Base-by-base conservation (phyloP, 1,140 invertebrate species). In the Drosophila pruinosa region DNA sequence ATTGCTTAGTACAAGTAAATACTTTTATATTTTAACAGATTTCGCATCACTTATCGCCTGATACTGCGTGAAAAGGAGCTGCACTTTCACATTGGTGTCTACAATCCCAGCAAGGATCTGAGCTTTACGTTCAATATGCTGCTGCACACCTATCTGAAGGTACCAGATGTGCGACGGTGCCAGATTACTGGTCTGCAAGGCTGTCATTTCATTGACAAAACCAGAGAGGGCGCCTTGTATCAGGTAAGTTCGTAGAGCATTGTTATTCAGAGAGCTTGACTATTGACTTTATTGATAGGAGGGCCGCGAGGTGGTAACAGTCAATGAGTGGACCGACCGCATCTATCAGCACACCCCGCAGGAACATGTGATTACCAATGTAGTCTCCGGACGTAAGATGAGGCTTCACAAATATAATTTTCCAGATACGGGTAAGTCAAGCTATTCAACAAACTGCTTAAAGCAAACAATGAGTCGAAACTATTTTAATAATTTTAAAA, bases 101-200 rank as follows among this genome's bases (percentile, higher is more conserved):
- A 96, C 92, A 98, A 97, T 92, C 96, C 96, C 5, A 97, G 96
- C 92, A 97, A 98, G 93, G 97, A 96, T 91, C 93, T 95, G 72
- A 96, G 95, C 39, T 98, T 98, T 93, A 96, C 95, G 82, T 99
- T 98, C 92, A 98, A 98, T 92, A 93, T 98, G 90, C 92, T 99
- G 24, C 92, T 99, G 72, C 97, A 99, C 92, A 98, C 97, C 5
- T 99, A 99, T 92, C 97, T 99, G 91, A 98, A 97, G 93, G 97
- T 98, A 73, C 96, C 97, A 43, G 97, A 99, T 92, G 97, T 99
- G 3, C 93, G 96, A 31, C 94, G 97, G 57, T 97, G 97, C 85
- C 96, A 97, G 92, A 96, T 99, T 74, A 97, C 96, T 38, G 97
- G 97, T 26, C 93, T 99, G 76, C 95, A 98, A 85, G 97, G 96